Base-by-base conservation (phyloP, 1,140 invertebrate species). In the Chionoecetes opilio region DNA sequence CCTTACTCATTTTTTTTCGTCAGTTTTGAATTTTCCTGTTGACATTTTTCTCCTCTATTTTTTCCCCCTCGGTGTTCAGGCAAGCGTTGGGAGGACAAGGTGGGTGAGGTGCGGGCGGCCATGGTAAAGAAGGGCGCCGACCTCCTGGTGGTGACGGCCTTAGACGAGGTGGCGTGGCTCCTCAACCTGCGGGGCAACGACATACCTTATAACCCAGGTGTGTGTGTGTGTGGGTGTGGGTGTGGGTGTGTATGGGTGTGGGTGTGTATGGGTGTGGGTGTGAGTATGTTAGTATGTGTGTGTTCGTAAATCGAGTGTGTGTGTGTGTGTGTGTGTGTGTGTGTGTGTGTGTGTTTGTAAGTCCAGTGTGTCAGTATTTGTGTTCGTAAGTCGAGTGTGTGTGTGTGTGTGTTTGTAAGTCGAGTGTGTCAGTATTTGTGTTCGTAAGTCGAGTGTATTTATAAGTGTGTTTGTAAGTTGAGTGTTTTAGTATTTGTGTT, bases 171-270 rank as follows among this genome's bases (percentile, higher is more conserved):
- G 29, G 99, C 99, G 96, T 97, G 99, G 98, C 97, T 99, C 6
- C 97, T 99, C 29, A 99, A 99, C 97, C 98, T 99, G n/a, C 97
- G 99, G 9, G 99, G 99, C 5, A 97, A 98, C 90, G 99, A 99
- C 97, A 98, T 99, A 95, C 98, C 98, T 0, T 98, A 98, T 96
- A 99, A 98, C 37, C 99, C 99, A 94, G 97, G 91, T 92, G 53
- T 32, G 89, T 91, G 34, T 53, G 3, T 17, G 84, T 86, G 84
- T 86, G 9, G 14, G 29, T 86, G 8, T 17, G 84, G 14, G 8
- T 86, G 84, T 86, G 84, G 14, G 2, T 86, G 35, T 86, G 31
- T 86, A n/a, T 86, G 29, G 3, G 9, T 11, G 31, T 86, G 3
- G 14, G 35, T 86, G 8, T 86, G 31, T 41, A 41, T 41, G 5